Percentiles rank a stretch among this genome's conserved stretches.
phyloP scores from a whole-genome alignment of 2,113 vertebrate species.

The Piaya cayana region DNA sequence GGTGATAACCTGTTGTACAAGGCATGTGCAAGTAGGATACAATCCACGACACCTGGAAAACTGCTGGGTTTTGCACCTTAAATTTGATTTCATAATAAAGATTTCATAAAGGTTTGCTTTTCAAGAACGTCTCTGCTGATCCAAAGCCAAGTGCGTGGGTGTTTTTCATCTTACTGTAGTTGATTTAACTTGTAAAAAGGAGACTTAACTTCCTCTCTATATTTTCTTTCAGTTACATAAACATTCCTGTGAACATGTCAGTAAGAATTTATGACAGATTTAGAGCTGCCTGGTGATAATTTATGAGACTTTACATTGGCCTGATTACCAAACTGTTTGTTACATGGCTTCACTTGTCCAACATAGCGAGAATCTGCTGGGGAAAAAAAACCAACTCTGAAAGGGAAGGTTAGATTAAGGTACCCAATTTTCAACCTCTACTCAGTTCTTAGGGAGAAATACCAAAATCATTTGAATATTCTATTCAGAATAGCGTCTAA shows the following conservation, averaged over 20 bases:
- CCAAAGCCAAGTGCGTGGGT: conserved; percentile 26
- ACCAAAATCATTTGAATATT: not conserved
- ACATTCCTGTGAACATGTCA: conserved; percentile 28
- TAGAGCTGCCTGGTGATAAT: conserved; percentile 51
- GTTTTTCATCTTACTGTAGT: not conserved
- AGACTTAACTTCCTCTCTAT: conserved; percentile 30
- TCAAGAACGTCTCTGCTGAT: conserved; percentile 2
- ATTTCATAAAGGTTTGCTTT: conserved; percentile 27
- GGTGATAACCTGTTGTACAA: not conserved
- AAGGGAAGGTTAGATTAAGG: not conserved
- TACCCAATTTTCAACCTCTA: not conserved
- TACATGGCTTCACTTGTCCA: conserved; percentile 23
- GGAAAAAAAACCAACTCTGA: not conserved
- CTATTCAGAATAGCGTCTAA: not conserved
- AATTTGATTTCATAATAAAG: not conserved
- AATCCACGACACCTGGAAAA: not conserved
- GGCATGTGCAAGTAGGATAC: not conserved
- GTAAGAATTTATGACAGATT: conserved; percentile 54
- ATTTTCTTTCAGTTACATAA: conserved; percentile 51
- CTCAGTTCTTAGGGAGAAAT: not conserved
- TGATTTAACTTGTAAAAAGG: conserved; percentile 44
- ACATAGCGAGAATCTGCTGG: not conserved
- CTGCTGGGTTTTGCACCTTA: not conserved
- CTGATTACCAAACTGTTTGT: conserved; percentile 37
- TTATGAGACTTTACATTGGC: conserved; percentile 40